Percentiles rank a stretch among this genome's conserved stretches.
Evolutionary conservation across 2,113 vertebrate species (phyloP).

Genomic region (Daubentonia madagascariensis): DNA sequence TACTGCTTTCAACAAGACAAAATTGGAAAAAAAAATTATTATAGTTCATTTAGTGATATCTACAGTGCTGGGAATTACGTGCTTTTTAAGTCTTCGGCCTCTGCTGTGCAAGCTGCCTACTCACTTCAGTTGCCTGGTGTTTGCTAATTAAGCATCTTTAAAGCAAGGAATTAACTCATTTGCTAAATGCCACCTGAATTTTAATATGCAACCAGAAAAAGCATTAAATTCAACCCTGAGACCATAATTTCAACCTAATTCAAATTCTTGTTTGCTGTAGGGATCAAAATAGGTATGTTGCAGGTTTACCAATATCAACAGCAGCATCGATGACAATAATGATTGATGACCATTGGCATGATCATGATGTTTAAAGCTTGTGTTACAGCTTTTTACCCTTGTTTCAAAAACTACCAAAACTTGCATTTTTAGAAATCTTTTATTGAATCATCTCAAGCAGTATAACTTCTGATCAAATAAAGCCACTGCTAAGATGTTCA

Average conservation of each 20-base stretch:
- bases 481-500: not conserved
- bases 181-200: not conserved
- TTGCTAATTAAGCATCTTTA: conserved; percentile 42
- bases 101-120: not conserved
- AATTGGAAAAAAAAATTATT: not conserved
- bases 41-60: not conserved
- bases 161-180: not conserved
- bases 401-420: not conserved
- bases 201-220: conserved; percentile 7
- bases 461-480: conserved; percentile 33
- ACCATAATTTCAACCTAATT: not conserved
- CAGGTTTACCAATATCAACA: not conserved
- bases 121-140: not conserved
- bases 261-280: not conserved
- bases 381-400: not conserved
- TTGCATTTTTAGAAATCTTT: not conserved
- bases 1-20: not conserved
- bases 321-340: not conserved
- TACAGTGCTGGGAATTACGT: not conserved
- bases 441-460: conserved; percentile 31
- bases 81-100: not conserved
- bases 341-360: not conserved
- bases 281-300: not conserved
- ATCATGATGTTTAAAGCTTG: not conserved
- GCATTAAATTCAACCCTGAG: not conserved